Conservation (phyloP, 2,888 invertebrate genomes). For the Cephus pygmeus region DNA sequence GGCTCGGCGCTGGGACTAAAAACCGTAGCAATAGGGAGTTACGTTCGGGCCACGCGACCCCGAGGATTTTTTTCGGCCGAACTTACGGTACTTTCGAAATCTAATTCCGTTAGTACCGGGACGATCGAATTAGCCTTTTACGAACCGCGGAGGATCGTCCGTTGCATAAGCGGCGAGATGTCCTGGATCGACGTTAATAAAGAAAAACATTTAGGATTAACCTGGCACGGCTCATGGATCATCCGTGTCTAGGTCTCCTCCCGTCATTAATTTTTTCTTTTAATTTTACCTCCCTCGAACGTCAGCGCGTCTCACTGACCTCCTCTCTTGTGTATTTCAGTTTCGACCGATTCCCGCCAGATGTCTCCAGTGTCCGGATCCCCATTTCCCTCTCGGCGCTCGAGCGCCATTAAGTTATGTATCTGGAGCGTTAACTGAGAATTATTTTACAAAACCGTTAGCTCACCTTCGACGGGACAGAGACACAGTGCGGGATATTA, state of each 20-base stretch:
- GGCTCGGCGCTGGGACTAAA: neutral
- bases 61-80: neutral
- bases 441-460: slow-evolving; percentile 17
- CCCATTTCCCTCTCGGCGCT: neutral
- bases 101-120: neutral
- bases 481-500: neutral
- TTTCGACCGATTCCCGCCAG: neutral
- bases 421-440: slow-evolving; percentile 3
- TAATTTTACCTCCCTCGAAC: too few relatives aligned
- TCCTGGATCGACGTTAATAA: neutral
- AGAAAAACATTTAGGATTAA: neutral
- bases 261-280: too few relatives aligned
- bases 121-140: neutral
- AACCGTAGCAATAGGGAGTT: neutral
- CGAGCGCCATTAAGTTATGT: slow-evolving; percentile 1
- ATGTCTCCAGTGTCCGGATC: neutral
- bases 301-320: neutral
- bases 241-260: slow-evolving; percentile 51
- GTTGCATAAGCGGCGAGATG: neutral
- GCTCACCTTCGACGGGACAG: slow-evolving; percentile 15
- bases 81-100: neutral
- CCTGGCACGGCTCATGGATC: slow-evolving; percentile 22
- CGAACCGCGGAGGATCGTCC: neutral
- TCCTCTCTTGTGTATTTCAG: neutral
- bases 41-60: neutral